phyloP scores from a whole-genome alignment of 1,140 invertebrate species.

The Gryllus bimaculatus region DNA sequence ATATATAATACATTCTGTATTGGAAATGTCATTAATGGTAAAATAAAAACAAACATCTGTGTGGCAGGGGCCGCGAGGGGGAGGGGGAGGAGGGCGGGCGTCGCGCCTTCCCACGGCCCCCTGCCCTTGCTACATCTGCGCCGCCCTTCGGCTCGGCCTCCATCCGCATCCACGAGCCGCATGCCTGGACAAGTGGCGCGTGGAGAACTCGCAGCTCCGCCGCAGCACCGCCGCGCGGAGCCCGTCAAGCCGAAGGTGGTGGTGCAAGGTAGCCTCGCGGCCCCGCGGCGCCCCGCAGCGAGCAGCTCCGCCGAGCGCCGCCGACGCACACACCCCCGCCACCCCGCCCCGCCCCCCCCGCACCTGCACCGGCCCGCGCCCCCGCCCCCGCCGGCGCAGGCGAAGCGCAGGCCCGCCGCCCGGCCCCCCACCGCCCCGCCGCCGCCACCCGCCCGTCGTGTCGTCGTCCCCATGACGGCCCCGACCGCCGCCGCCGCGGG shows the following conservation, averaged over 20 bases:
- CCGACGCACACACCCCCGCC: neutral
- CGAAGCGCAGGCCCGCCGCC: constrained; percentile 9
- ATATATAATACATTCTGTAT: too few species aligned
- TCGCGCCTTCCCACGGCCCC: constrained; percentile 13
- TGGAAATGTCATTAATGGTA: too few species aligned
- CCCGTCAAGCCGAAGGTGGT: constrained; percentile 33
- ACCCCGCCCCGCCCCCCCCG: neutral
- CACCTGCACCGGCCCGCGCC: neutral
- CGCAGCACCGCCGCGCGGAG: constrained; percentile 43
- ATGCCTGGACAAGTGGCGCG: constrained; percentile 66
- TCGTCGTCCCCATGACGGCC: neutral
- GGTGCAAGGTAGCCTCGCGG: neutral
- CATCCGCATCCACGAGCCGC: constrained; percentile 64
- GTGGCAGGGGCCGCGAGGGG: too few species aligned
- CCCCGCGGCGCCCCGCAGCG: neutral
- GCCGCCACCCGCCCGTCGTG: neutral
- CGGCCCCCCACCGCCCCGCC: neutral
- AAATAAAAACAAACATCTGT: too few species aligned
- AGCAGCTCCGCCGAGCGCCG: neutral
- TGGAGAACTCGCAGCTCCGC: constrained; percentile 56
- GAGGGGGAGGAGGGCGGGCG: neutral
- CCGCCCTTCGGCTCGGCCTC: constrained; percentile 61
- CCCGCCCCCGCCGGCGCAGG: neutral
- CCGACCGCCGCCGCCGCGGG: neutral
- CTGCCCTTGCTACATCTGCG: constrained; percentile 63